Evolutionary conservation across 2,797 vertebrate species (phyloP).

Genomic region (Phrynocephalus vlangalii): DNA sequence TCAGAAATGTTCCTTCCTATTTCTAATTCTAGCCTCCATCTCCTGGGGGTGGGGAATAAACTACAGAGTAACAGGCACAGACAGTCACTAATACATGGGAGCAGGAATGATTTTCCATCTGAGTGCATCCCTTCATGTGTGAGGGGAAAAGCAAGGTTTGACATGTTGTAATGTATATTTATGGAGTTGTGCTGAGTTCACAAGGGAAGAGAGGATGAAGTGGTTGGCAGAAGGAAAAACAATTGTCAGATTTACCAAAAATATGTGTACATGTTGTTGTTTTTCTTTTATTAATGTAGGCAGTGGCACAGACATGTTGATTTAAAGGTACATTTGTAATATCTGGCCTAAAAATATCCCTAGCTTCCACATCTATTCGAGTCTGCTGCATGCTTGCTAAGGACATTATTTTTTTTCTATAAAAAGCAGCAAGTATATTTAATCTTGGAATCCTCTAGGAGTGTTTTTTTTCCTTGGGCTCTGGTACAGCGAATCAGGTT

Average conservation of each 20-base stretch:
- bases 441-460: constrained; percentile 77
- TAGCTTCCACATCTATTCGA: constrained; percentile 50
- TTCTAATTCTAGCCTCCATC: not conserved
- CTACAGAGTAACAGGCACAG: not conserved
- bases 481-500: constrained; percentile 77
- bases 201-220: constrained; percentile 12
- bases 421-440: constrained; percentile 67
- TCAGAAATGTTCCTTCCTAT: not conserved
- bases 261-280: constrained; percentile 27
- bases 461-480: constrained; percentile 61
- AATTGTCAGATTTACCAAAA: constrained; percentile 42
- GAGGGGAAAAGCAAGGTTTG: constrained; percentile 45
- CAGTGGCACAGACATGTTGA: constrained; percentile 34
- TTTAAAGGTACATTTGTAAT: constrained; percentile 49
- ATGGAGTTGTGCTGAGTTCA: constrained; percentile 16
- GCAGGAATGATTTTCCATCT: constrained; percentile 27
- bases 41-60: not conserved
- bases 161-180: constrained; percentile 39
- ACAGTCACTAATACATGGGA: not conserved
- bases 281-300: constrained; percentile 6
- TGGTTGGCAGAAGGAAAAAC: constrained; percentile 31
- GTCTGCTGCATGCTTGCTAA: constrained; percentile 56
- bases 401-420: constrained; percentile 42
- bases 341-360: constrained; percentile 58
- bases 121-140: constrained; percentile 1